phyloP scores from a whole-genome alignment of 2,888 invertebrate genomes.

The Drosophila yooni region DNA sequence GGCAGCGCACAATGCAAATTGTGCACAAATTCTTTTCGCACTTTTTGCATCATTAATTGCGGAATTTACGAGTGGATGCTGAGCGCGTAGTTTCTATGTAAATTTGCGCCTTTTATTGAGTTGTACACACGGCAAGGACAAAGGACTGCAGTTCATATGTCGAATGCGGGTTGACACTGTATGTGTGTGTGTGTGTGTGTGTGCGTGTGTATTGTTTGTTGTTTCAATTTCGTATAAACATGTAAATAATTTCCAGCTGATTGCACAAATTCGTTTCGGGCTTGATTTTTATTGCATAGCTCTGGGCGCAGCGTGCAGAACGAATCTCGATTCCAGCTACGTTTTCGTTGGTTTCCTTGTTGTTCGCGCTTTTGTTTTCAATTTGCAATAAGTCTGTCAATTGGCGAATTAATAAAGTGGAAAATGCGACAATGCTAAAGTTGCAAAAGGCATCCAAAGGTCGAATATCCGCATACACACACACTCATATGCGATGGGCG shows the following conservation, averaged over 20 bases:
- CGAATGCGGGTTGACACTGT: constrained; percentile 32
- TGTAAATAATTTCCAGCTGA: constrained; percentile 82
- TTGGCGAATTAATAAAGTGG: constrained; percentile 83
- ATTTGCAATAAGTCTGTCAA: constrained; percentile 82
- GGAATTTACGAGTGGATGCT: constrained; percentile 81
- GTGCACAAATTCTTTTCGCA: constrained; percentile 76
- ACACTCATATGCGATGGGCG: background rate
- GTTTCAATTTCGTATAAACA: constrained; percentile 79
- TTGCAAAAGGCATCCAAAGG: constrained; percentile 52
- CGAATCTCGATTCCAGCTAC: constrained; percentile 63
- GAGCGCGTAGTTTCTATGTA: constrained; percentile 70
- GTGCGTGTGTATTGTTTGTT: constrained; percentile 64
- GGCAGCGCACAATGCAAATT: constrained; percentile 64
- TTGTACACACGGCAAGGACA: constrained; percentile 48
- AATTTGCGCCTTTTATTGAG: constrained; percentile 75
- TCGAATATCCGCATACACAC: constrained; percentile 11
- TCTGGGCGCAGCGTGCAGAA: constrained; percentile 66
- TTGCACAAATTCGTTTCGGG: constrained; percentile 81
- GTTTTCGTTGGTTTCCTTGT: constrained; percentile 23
- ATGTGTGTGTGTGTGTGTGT: constrained; percentile 1
- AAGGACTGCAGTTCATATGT: constrained; percentile 54
- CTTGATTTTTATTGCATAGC: constrained; percentile 79
- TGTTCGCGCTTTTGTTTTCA: constrained; percentile 79
- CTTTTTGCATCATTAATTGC: constrained; percentile 84
- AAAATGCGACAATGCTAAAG: constrained; percentile 74